Evolutionary conservation across 2,888 invertebrate species (phyloP).

Genomic region (Acanthopleura granulata): DNA sequence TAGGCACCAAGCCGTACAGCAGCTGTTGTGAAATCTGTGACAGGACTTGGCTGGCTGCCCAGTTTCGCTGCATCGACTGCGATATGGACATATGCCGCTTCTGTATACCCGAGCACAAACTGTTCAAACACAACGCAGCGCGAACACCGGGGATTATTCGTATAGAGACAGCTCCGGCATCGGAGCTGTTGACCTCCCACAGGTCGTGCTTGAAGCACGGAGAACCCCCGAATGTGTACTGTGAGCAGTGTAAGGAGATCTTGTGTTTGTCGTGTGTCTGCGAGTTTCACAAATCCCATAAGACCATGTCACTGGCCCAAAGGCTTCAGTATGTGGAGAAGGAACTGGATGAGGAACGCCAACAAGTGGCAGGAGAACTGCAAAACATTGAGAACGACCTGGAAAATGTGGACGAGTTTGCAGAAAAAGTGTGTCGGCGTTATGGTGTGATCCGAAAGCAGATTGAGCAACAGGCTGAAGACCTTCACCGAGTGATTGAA

Average conservation of each 20-base stretch:
- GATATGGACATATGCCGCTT: constrained; percentile 58
- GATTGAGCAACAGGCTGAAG: not conserved
- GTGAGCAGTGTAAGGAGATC: constrained; percentile 46
- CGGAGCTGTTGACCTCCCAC: constrained; percentile 37
- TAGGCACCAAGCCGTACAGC: constrained; percentile 47
- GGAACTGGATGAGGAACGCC: constrained; percentile 26
- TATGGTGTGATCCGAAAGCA: not conserved
- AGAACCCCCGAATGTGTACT: constrained; percentile 52
- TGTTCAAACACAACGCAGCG: constrained; percentile 41
- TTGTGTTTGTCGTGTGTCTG: constrained; percentile 55
- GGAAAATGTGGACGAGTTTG: not conserved
- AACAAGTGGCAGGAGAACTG: not conserved
- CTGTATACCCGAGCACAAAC: constrained; percentile 56
- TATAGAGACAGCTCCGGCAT: constrained; percentile 47
- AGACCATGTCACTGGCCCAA: constrained; percentile 45
- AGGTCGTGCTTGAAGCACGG: constrained; percentile 44
- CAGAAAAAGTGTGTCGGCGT: not conserved
- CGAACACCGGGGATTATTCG: constrained; percentile 46
- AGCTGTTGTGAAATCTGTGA: constrained; percentile 55
- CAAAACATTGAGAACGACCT: not conserved
- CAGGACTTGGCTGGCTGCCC: constrained; percentile 49
- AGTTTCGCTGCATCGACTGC: constrained; percentile 58
- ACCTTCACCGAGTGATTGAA: constrained; percentile 1
- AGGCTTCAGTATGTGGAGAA: constrained; percentile 44
- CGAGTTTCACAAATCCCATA: constrained; percentile 49